Percentiles rank a stretch among this genome's conserved stretches.
Conservation (phyloP, 2,797 vertebrate genomes). For the Sebastes minor region DNA sequence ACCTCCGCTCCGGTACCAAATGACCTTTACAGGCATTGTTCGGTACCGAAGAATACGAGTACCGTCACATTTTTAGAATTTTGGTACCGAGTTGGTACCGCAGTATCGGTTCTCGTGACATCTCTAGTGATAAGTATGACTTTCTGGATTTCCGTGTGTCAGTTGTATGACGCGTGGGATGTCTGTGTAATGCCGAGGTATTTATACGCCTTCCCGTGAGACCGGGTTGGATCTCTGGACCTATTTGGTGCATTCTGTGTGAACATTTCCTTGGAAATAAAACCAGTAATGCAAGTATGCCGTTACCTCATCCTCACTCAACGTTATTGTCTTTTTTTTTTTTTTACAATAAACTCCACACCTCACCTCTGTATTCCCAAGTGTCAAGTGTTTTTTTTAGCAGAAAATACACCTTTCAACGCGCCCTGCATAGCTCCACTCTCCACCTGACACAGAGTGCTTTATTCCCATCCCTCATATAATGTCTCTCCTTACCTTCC, state of each 20-base stretch:
- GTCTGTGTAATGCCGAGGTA: too few relatives aligned
- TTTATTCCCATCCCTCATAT: neutral
- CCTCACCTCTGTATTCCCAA: neutral
- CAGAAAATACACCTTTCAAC: neutral
- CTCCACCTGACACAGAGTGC: neutral
- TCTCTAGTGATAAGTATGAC: too few relatives aligned
- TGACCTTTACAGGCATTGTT: too few relatives aligned
- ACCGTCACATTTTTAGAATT: too few relatives aligned
- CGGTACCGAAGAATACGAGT: too few relatives aligned
- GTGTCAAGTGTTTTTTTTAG: conserved; percentile 14
- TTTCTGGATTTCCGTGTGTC: too few relatives aligned
- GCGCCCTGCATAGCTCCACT: neutral
- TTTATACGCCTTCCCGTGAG: too few relatives aligned
- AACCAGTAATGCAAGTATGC: neutral
- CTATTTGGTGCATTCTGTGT: neutral
- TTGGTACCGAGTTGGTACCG: too few relatives aligned
- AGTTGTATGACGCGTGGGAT: too few relatives aligned
- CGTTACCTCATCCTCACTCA: neutral
- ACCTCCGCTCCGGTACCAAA: too few relatives aligned
- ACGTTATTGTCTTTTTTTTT: neutral
- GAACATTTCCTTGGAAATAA: neutral
- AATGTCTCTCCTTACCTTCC: conserved; percentile 27
- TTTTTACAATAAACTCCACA: neutral
- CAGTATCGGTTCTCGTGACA: too few relatives aligned
- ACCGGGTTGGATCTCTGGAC: neutral